phyloP scores from a whole-genome alignment of 2,888 invertebrate species.

The Phoenoteleia sp. region DNA sequence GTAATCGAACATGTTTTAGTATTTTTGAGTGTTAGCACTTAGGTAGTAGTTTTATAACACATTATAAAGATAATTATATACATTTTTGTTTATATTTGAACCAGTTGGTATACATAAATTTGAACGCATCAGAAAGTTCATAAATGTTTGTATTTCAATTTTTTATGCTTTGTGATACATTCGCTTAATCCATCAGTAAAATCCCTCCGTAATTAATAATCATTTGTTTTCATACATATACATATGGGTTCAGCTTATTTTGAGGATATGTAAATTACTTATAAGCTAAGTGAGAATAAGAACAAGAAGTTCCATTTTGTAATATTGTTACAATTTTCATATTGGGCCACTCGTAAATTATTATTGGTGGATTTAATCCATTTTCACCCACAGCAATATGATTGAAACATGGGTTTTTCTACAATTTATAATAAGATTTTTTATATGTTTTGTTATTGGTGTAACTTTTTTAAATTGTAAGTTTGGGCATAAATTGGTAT shows the following conservation, averaged over 20 bases:
- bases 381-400: slow-evolving; percentile 96
- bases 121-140: slow-evolving; percentile 50
- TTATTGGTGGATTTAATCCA: slow-evolving; percentile 91
- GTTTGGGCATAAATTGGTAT: no score
- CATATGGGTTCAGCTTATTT: no score
- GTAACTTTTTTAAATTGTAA: no score
- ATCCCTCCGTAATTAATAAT: slow-evolving; percentile 54
- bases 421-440: slow-evolving; percentile 75
- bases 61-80: no score
- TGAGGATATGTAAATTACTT: slow-evolving; percentile 87
- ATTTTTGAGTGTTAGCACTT: slow-evolving; percentile 11
- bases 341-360: slow-evolving; percentile 94
- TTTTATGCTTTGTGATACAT: slow-evolving; percentile 32
- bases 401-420: slow-evolving; percentile 89
- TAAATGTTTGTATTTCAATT: not conserved
- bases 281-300: slow-evolving; percentile 92
- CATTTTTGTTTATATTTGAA: slow-evolving; percentile 50
- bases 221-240: slow-evolving; percentile 21
- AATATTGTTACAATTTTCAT: slow-evolving; percentile 92
- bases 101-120: slow-evolving; percentile 18
- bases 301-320: slow-evolving; percentile 91
- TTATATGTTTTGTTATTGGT: no score
- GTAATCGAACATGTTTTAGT: not conserved
- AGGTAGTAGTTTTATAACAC: slow-evolving; percentile 10
- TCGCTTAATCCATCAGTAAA: slow-evolving; percentile 29